Base-by-base conservation (phyloP, 2,888 invertebrate species). In the Microdon myrmicae region DNA sequence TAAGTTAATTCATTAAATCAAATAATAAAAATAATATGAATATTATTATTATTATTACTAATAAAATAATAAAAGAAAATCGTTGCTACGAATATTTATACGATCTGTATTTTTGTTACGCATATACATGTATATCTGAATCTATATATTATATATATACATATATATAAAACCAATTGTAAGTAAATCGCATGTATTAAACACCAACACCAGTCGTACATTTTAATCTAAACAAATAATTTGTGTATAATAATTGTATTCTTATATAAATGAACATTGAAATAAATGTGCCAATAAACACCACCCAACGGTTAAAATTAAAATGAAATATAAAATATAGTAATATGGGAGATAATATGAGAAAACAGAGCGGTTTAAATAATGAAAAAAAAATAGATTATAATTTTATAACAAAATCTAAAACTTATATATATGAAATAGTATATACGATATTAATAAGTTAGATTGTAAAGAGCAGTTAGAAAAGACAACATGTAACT, bases 281-380 rank as follows among this genome's bases (percentile, higher is more conserved):
- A 71, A 59, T 69, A 73, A 67, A 72, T 74, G 74, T 74, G 74
- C 74, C 74, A 74, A 74, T 73, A 74, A 54, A 67, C 69, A 68
- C 74, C 72, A 69, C 71, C 71, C 64, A 64, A 64, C 64, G 64
- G 64, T 58, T 53, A 58, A 53, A 64, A 64, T 45, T 64, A 51
- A 64, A 64, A 41, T 12, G 41, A 32, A 38, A 22, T 20, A 38
- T 45, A 39, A 23, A 34, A 12, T n/a, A n/a, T n/a, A n/a, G n/a
- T n/a, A n/a, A n/a, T n/a, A n/a, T n/a, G n/a, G n/a, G n/a, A n/a
- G n/a, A n/a, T n/a, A n/a, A n/a, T n/a, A n/a, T n/a, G n/a, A n/a
- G n/a, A 39, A 32, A 43, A 28, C 23, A 23, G n/a, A 23, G n/a
- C n/a, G n/a, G n/a, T n/a, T n/a, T n/a, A 23, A 23, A 23, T 4